These are phyloP conservation scores for Polyommatus icarus DNA, from an alignment of 2,888 invertebrate species.

Conservation along the genomic window DNA sequence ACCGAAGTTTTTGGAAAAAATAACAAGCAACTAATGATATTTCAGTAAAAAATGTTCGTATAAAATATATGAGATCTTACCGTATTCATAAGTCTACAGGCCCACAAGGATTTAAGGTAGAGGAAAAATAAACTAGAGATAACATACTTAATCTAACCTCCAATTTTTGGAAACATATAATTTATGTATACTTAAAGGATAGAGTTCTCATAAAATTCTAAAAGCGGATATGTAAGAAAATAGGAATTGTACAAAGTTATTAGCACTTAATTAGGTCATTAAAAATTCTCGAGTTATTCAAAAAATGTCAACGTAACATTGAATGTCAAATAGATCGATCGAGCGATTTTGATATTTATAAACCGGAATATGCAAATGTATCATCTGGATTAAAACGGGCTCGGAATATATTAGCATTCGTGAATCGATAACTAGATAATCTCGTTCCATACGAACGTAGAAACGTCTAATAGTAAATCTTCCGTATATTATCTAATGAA, in stretches of 20 bases:
- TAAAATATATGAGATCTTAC: too few relatives aligned
- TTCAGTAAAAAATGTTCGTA: too few relatives aligned
- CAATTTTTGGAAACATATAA: too few relatives aligned
- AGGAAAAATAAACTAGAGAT: too few relatives aligned
- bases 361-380: conserved; percentile 23
- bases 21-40: too few relatives aligned
- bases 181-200: neutral
- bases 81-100: too few relatives aligned
- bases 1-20: too few relatives aligned
- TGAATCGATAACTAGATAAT: conserved; percentile 18
- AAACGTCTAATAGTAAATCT: conserved; percentile 6
- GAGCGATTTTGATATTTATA: conserved; percentile 24
- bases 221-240: neutral
- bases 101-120: too few relatives aligned
- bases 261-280: neutral
- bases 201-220: neutral
- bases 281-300: neutral
- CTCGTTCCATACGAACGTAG: neutral
- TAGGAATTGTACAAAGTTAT: neutral
- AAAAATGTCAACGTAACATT: conserved; percentile 16
- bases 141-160: too few relatives aligned
- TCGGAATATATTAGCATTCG: conserved; percentile 17
- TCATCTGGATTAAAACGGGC: conserved; percentile 10
- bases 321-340: conserved; percentile 16
- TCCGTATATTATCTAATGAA: conserved; percentile 3